phyloP scores from a whole-genome alignment of 2,797 vertebrate genomes.

The Clarias laeviceps region DNA sequence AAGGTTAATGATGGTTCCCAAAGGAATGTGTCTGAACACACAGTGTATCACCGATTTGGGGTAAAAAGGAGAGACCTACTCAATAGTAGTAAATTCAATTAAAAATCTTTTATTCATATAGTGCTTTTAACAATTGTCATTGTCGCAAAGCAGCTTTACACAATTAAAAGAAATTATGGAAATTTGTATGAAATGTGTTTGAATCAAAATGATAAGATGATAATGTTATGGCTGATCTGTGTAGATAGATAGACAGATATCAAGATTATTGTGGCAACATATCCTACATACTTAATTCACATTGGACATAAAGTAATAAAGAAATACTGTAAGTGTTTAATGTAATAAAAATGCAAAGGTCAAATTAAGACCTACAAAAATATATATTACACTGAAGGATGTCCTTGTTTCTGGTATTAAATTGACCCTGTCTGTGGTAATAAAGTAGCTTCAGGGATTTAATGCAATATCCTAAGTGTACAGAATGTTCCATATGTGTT shows the following conservation, averaged over 20 bases:
- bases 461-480: not conserved
- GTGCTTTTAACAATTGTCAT: too few relatives aligned
- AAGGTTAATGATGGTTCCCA: too few relatives aligned
- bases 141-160: too few relatives aligned
- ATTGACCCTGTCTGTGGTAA: not conserved
- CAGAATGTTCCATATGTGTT: not conserved
- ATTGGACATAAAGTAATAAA: not conserved
- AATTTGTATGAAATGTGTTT: too few relatives aligned
- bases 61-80: too few relatives aligned
- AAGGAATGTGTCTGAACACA: too few relatives aligned
- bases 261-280: not conserved
- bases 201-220: too few relatives aligned
- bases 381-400: not conserved
- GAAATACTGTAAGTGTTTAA: not conserved
- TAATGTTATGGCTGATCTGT: too few relatives aligned
- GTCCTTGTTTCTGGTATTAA: not conserved
- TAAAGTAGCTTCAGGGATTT: not conserved
- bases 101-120: too few relatives aligned
- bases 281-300: not conserved
- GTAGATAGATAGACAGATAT: not conserved
- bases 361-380: not conserved
- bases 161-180: too few relatives aligned
- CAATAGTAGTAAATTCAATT: too few relatives aligned
- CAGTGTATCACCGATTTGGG: too few relatives aligned
- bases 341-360: not conserved